Percentiles rank a stretch among this genome's conserved stretches.
Evolutionary conservation across 2,113 vertebrate species (phyloP).

Genomic region (Daubentonia madagascariensis): DNA sequence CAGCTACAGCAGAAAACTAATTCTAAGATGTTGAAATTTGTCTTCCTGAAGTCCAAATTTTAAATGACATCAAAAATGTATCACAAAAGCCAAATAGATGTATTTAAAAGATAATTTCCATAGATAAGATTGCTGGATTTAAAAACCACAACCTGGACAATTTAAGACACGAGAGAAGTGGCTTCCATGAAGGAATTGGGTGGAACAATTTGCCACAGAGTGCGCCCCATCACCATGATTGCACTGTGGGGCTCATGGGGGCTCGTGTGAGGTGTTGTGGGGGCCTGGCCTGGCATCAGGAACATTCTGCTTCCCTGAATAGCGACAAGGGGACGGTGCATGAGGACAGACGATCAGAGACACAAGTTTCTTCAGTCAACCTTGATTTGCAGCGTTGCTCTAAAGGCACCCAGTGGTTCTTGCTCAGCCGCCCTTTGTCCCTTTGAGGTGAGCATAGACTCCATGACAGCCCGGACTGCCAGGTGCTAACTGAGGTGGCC

Average conservation of each 20-base stretch:
- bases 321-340: accelerated
- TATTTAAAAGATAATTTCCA: background rate
- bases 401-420: accelerated
- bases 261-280: too few relatives aligned
- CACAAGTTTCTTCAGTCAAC: background rate
- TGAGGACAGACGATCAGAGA: background rate
- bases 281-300: background rate
- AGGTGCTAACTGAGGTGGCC: accelerated
- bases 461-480: accelerated
- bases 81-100: background rate
- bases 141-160: background rate
- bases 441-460: accelerated
- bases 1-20: background rate
- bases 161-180: background rate
- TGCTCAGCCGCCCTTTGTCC: accelerated
- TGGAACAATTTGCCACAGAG: background rate
- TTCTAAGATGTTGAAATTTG: background rate
- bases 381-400: accelerated
- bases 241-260: background rate
- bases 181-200: background rate
- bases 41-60: background rate
- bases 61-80: background rate
- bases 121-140: background rate
- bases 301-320: background rate
- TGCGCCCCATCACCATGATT: too few relatives aligned